A percentile compares a stretch with the other conserved stretches of the same genome.
These are phyloP conservation scores for Acronicta aceris DNA, from an alignment of 2,888 invertebrate species.

Conservation along the genomic window DNA sequence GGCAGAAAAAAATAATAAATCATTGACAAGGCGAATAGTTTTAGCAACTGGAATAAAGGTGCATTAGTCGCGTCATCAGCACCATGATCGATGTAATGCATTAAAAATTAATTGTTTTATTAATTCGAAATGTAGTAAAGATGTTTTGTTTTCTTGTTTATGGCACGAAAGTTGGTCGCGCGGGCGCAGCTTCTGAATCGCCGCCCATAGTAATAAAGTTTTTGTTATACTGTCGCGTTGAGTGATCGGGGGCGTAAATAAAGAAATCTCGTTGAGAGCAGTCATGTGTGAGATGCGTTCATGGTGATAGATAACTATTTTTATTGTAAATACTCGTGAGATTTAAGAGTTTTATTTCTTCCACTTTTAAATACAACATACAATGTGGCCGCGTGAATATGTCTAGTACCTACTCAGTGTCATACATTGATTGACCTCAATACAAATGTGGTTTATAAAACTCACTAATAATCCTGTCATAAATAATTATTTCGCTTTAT, in stretches of 20 bases:
- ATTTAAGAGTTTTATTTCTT: conserved; percentile 52
- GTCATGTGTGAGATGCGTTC: conserved; percentile 56
- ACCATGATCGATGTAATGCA: conserved; percentile 11
- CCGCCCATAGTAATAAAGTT: conserved; percentile 54
- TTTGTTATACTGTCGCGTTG: conserved; percentile 56
- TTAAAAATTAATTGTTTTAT: conserved; percentile 14
- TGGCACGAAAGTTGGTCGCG: conserved; percentile 33
- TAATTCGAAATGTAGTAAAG: conserved; percentile 9
- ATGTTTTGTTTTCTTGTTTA: conserved; percentile 35
- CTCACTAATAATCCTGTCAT: conserved; percentile 26
- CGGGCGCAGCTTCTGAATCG: conserved; percentile 59
- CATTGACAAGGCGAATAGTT: conserved; percentile 65
- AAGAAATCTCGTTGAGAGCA: conserved; percentile 57
- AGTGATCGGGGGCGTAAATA: conserved; percentile 57
- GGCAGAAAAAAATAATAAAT: conserved; percentile 73
- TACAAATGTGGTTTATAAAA: conserved; percentile 41
- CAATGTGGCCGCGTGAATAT: conserved; percentile 18
- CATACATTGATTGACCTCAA: conserved; percentile 40
- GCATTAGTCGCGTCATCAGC: conserved; percentile 58
- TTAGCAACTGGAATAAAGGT: conserved; percentile 61
- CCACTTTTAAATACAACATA: conserved; percentile 49
- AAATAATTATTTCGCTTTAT: conserved; percentile 44
- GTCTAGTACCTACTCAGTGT: conserved; percentile 35
- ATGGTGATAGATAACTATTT: conserved; percentile 63
- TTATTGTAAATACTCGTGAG: conserved; percentile 58